Evolutionary conservation across 92 coral and sea anemone species (phyloP).

Genomic region (Umimayanthus chanpuru): DNA sequence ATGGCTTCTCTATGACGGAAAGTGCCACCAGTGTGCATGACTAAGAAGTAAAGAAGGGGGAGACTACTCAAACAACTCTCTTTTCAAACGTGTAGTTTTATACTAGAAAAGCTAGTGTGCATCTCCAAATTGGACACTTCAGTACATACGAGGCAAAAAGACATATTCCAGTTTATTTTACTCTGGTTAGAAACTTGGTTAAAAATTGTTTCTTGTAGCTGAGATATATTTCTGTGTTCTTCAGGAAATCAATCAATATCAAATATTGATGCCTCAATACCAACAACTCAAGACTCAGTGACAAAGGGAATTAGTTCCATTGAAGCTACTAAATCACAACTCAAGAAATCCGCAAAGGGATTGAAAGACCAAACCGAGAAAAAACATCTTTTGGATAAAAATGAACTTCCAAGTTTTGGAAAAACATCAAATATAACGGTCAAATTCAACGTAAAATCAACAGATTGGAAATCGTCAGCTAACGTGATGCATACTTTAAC

Average conservation of each 20-base stretch:
- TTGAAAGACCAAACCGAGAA: neutral
- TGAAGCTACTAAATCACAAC: neutral
- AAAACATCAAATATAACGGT: neutral
- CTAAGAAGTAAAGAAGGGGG: too few relatives aligned
- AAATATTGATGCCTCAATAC: neutral
- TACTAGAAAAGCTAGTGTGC: neutral
- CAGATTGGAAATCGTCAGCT: neutral
- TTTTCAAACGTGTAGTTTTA: too few relatives aligned
- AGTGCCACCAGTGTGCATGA: too few relatives aligned
- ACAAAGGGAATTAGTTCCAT: neutral
- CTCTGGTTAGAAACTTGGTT: neutral
- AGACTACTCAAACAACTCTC: too few relatives aligned
- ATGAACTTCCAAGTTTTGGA: neutral
- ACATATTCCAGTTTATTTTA: neutral
- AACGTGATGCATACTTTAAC: neutral
- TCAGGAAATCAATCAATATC: neutral
- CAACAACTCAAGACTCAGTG: neutral
- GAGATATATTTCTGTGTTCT: neutral
- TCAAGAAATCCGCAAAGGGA: neutral
- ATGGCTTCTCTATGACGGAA: too few relatives aligned
- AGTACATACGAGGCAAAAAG: too few relatives aligned
- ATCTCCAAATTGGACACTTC: neutral
- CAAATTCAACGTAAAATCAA: neutral
- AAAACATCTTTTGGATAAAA: neutral
- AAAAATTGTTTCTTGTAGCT: neutral